phyloP scores from a whole-genome alignment of 2,888 invertebrate species.

The Dryomyza anilis region DNA sequence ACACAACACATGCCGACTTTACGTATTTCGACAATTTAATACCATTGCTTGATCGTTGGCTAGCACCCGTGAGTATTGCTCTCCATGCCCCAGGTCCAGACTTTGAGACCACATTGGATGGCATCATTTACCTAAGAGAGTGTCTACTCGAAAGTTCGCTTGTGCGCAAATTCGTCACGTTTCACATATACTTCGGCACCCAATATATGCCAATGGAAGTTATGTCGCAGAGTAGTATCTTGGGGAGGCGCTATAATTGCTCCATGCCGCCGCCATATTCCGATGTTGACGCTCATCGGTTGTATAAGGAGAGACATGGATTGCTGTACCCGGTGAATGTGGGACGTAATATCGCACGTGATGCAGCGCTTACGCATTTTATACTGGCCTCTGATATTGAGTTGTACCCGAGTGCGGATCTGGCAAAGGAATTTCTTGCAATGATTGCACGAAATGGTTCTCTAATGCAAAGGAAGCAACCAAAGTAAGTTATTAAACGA shows the following conservation, averaged over 20 bases:
- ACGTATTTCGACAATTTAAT: slow-evolving; percentile 89
- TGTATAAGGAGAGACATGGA: slow-evolving; percentile 80
- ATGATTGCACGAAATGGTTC: slow-evolving; percentile 78
- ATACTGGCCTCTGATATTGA: slow-evolving; percentile 88
- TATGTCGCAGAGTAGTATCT: slow-evolving; percentile 68
- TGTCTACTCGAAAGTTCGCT: slow-evolving; percentile 72
- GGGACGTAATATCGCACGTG: slow-evolving; percentile 86
- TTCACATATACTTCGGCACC: slow-evolving; percentile 87
- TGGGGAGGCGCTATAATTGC: slow-evolving; percentile 73
- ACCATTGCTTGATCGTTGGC: slow-evolving; percentile 84
- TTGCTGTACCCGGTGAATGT: slow-evolving; percentile 89
- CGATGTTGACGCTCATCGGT: slow-evolving; percentile 68
- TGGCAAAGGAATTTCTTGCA: slow-evolving; percentile 80
- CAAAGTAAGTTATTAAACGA: slow-evolving; percentile 57
- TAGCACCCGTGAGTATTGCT: slow-evolving; percentile 84
- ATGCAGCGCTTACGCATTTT: slow-evolving; percentile 80
- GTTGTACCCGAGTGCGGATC: slow-evolving; percentile 83
- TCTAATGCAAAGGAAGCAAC: slow-evolving; percentile 67
- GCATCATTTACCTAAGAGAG: slow-evolving; percentile 80
- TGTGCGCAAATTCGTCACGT: slow-evolving; percentile 79
- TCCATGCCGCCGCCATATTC: slow-evolving; percentile 72
- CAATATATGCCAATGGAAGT: slow-evolving; percentile 82
- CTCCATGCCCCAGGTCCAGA: slow-evolving; percentile 87
- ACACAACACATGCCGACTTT: slow-evolving; percentile 90
- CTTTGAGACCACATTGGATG: slow-evolving; percentile 75